These are phyloP conservation scores for Apus apus DNA, from an alignment of 2,113 vertebrate species.

Conservation along the genomic window DNA sequence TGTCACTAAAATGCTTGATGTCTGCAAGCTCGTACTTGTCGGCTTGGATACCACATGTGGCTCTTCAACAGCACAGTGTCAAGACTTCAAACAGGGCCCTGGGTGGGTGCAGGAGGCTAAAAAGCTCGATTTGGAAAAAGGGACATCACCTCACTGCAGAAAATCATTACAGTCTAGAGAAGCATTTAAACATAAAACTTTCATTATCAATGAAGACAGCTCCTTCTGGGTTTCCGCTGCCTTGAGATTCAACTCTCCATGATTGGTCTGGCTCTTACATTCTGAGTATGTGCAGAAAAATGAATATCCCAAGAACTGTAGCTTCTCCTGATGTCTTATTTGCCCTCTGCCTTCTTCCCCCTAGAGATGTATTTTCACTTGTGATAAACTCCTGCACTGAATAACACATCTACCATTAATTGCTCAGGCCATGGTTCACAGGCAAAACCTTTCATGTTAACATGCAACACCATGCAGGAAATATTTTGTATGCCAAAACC, in stretches of 20 bases:
- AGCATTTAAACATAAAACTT: background rate
- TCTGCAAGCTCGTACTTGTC: background rate
- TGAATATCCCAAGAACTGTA: background rate
- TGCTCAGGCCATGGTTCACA: background rate
- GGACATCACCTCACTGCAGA: background rate
- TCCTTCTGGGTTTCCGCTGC: conserved; percentile 19
- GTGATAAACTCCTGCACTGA: background rate
- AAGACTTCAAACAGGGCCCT: background rate
- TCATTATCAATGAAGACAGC: conserved; percentile 21
- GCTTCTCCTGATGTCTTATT: background rate
- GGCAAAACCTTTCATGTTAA: background rate
- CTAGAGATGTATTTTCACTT: background rate
- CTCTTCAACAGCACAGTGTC: background rate
- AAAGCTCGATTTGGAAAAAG: background rate
- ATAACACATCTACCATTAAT: background rate
- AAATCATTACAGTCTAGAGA: background rate
- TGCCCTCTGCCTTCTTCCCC: background rate
- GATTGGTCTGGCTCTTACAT: background rate
- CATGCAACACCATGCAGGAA: background rate
- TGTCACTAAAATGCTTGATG: background rate
- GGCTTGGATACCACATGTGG: background rate
- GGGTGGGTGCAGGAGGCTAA: background rate
- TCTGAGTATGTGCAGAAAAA: background rate
- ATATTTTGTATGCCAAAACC: background rate
- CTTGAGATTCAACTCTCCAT: background rate